Evolutionary conservation across 2,797 vertebrate species (phyloP).

Genomic region (Botia kubotai): DNA sequence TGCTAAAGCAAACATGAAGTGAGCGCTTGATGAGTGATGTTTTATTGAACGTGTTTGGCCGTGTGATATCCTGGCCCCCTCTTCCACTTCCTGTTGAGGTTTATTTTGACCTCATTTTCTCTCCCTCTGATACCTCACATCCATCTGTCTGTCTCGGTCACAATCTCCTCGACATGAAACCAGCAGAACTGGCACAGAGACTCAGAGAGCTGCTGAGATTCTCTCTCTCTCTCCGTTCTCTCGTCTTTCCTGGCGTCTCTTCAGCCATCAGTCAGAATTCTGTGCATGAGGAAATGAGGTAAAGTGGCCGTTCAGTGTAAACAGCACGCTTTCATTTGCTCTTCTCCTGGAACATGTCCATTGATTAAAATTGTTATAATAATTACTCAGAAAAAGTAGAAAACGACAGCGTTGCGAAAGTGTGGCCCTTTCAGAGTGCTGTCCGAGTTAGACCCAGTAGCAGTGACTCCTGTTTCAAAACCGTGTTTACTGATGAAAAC

Average conservation of each 20-base stretch:
- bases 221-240: too few relatives aligned
- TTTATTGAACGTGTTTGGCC: conserved; percentile 72
- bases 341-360: conserved; percentile 21
- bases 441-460: conserved; percentile 14
- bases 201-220: not conserved
- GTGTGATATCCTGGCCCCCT: conserved; percentile 67
- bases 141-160: conserved; percentile 72
- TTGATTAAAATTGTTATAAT: conserved; percentile 31
- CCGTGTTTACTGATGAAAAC: too few relatives aligned
- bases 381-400: conserved; percentile 24
- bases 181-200: conserved; percentile 41
- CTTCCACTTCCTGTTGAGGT: conserved; percentile 67
- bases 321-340: conserved; percentile 2
- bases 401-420: conserved; percentile 11
- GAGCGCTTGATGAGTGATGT: conserved; percentile 64
- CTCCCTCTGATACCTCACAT: conserved; percentile 68
- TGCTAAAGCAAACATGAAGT: conserved; percentile 45
- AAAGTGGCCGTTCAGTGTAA: conserved; percentile 33
- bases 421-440: conserved; percentile 5
- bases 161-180: conserved; percentile 71
- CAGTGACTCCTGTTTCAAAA: too few relatives aligned
- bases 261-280: not conserved
- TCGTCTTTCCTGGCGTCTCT: not conserved
- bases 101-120: conserved; percentile 64
- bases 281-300: conserved; percentile 13